These are phyloP conservation scores for Phylloscopus whistleri DNA, from an alignment of 2,113 vertebrate species.

Conservation along the genomic window DNA sequence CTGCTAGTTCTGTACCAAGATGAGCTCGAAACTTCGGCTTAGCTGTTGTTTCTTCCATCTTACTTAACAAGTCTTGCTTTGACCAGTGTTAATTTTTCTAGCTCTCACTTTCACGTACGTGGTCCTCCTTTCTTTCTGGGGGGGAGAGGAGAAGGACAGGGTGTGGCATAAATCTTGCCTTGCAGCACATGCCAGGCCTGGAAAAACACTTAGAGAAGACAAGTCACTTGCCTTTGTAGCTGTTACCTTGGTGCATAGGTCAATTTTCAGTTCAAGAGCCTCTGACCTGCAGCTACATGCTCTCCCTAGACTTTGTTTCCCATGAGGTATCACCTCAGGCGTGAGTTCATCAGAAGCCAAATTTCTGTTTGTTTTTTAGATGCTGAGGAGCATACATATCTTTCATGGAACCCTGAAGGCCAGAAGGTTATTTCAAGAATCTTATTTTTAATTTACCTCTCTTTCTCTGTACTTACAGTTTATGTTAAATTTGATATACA, in stretches of 20 bases:
- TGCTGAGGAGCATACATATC: neutral
- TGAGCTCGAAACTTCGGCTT: neutral
- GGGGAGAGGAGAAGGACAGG: too few relatives aligned
- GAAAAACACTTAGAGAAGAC: conserved; percentile 10
- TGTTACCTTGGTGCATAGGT: conserved; percentile 14
- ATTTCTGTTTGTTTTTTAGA: conserved; percentile 9
- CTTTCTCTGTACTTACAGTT: neutral
- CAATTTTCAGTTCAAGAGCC: conserved; percentile 37
- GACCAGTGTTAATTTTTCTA: neutral
- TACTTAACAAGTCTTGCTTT: neutral
- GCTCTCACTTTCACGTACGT: neutral
- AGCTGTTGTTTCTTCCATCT: neutral
- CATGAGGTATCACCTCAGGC: neutral
- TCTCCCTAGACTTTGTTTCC: neutral
- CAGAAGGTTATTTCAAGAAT: neutral
- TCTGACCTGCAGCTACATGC: conserved; percentile 23
- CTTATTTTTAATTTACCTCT: neutral
- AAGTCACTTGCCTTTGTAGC: neutral
- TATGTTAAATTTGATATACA: neutral
- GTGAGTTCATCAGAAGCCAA: neutral
- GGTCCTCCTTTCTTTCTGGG: neutral
- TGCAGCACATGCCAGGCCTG: neutral
- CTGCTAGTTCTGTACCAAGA: neutral
- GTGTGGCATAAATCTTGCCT: neutral
- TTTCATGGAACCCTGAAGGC: neutral